Evolutionary conservation across 1,140 invertebrate species (phyloP).

Genomic region (Cyrtorhinus lividipennis): DNA sequence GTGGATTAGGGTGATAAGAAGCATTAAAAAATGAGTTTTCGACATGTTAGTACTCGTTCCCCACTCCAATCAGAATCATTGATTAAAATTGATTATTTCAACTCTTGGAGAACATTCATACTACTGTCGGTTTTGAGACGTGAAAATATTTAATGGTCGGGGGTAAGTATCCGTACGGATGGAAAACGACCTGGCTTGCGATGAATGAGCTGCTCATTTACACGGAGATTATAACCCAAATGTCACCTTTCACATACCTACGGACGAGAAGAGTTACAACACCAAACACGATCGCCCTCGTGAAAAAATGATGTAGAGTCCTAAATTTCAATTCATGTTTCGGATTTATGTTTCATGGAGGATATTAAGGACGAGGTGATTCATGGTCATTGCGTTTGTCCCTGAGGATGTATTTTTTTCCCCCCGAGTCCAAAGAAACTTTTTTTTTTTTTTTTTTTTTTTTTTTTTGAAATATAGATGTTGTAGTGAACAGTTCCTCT

Average conservation of each 20-base stretch:
- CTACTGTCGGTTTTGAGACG: no score
- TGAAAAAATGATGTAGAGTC: background rate
- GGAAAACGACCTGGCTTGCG: no score
- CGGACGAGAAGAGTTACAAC: background rate
- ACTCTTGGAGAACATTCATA: no score
- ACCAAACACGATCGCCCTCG: background rate
- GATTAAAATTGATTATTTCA: no score
- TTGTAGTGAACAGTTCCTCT: background rate
- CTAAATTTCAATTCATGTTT: constrained; percentile 3
- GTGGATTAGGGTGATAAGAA: no score
- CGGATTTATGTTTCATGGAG: background rate
- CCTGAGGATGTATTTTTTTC: background rate
- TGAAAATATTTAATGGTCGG: no score
- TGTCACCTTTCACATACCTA: background rate
- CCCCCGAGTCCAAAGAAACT: no score
- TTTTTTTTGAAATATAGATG: background rate
- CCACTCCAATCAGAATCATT: no score
- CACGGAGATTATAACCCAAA: background rate
- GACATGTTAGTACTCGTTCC: no score
- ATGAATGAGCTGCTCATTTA: background rate
- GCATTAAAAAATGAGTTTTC: no score
- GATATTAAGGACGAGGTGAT: background rate
- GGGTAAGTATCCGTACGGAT: no score
- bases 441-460: no score
- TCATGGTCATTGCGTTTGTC: constrained; percentile 1